Evolutionary conservation across 2,888 invertebrate species (phyloP).

Genomic region (Orthonychiurus folsomi): DNA sequence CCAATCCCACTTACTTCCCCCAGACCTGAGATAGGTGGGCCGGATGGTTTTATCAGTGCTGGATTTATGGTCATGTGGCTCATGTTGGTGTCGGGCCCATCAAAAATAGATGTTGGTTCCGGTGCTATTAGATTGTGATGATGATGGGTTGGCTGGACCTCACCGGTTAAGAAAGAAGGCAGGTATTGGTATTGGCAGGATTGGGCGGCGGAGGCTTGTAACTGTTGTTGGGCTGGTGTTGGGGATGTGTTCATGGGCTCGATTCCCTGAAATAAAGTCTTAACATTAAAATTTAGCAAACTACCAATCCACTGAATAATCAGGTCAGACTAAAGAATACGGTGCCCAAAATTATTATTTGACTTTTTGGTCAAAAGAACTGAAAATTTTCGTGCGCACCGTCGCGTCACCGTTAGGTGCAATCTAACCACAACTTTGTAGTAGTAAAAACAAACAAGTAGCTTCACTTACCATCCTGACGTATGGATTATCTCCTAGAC

Average conservation of each 20-base stretch:
- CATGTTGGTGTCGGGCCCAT: background rate
- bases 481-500: conserved; percentile 92
- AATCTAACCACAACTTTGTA: no score
- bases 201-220: no score
- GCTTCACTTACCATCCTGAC: conserved; percentile 72
- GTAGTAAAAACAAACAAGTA: background rate
- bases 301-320: no score
- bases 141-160: background rate
- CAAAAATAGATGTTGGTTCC: background rate
- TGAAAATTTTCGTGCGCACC: no score
- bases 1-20: background rate
- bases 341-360: no score
- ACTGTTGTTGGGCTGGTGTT: background rate
- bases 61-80: background rate
- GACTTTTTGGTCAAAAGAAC: no score
- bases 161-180: conserved; percentile 7
- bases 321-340: no score
- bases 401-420: no score
- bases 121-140: background rate
- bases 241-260: conserved; percentile 15
- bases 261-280: conserved; percentile 4
- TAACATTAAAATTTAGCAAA: no score
- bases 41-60: background rate
- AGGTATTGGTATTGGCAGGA: background rate
- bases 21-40: background rate